These are phyloP conservation scores for Myotis planiceps DNA, from an alignment of 2,797 vertebrate species.

Conservation along the genomic window DNA sequence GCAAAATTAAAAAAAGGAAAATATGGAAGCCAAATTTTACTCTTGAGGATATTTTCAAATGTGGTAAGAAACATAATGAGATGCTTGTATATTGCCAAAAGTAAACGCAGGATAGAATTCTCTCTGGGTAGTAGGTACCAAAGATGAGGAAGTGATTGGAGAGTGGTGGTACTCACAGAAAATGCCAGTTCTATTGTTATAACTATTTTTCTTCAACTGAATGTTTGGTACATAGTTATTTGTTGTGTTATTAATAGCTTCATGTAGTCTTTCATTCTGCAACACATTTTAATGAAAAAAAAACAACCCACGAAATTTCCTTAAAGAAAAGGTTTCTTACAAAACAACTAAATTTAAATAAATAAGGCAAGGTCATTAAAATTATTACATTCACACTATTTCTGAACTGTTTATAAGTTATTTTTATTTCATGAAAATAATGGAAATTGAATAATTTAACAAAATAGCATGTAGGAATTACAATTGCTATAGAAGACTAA, in stretches of 20 bases:
- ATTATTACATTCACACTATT: not conserved
- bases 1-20: not conserved
- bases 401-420: not conserved
- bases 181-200: not conserved
- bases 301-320: not conserved
- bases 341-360: not conserved
- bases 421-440: not conserved
- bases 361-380: not conserved
- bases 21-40: not conserved
- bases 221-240: not conserved
- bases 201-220: not conserved
- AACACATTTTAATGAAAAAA: conserved; percentile 7
- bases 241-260: not conserved
- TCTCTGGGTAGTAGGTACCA: not conserved
- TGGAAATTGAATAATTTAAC: not conserved
- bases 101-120: not conserved
- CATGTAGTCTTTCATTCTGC: not conserved
- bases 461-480: not conserved
- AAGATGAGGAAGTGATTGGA: not conserved
- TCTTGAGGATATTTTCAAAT: not conserved
- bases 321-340: not conserved
- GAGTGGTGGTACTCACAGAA: not conserved
- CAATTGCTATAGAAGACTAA: not conserved
- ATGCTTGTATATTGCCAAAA: not conserved
- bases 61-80: not conserved